Base-by-base conservation (phyloP, 2,888 invertebrate genomes). In the Notodromas monacha region DNA sequence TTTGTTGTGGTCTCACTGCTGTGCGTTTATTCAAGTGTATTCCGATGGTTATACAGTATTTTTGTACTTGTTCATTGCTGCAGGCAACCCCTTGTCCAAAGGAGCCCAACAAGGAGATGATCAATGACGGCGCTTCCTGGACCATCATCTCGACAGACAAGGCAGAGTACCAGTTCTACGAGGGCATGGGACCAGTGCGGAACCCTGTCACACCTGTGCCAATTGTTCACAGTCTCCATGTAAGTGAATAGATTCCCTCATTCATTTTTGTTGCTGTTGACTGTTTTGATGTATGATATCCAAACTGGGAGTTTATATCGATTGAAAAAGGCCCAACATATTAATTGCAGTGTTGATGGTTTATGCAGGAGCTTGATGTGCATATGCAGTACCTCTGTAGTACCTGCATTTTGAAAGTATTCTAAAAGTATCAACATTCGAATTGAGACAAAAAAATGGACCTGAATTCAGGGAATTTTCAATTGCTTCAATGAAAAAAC, bases 41-140 rank as follows among this genome's bases (percentile, higher is more conserved):
- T n/a, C 13, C 12, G 4, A 10, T 28, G 26, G 16, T 15, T 14
- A 15, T n/a, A n/a, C n/a, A n/a, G n/a, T 34, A 15, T 12, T 11
- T 15, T 14, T 4, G 26, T 35, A 15, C 14, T 26, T 26, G 43
- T n/a, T n/a, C n/a, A n/a, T n/a, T n/a, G n/a, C n/a, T 41, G 3
- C 40, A 58, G 60, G 89, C 89, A 2, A 86, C 86, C 0, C 81
- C 84, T 0, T 86, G 86, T 48, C 84, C 86, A 1, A 89, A 86
- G 48, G 89, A 89, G 44, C 69, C 76, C 1, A 81, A 77, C 51
- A 84, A 86, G 44, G 92, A 96, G 49, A 89, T 89, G 79, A 92
- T 96, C 41, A 96, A 89, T 49, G 96, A 99, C 46, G 92, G 92
- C 4, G 96, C 96, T 0, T 89, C 92, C 41, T 99, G 96, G 96